These are phyloP conservation scores for Heteropelma amictum DNA, from an alignment of 2,888 invertebrate species.

Conservation along the genomic window DNA sequence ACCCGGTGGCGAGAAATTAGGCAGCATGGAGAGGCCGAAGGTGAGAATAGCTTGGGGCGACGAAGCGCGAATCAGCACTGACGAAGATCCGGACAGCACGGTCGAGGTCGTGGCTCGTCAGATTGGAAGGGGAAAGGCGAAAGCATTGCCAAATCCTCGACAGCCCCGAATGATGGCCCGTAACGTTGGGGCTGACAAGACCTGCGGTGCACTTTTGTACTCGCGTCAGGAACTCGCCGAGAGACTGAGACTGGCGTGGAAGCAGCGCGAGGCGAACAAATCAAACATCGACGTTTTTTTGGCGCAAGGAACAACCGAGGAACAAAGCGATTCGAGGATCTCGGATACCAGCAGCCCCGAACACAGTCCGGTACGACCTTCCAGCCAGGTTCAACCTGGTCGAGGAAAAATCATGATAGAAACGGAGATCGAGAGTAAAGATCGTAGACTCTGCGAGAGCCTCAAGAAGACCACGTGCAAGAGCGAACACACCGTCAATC, in stretches of 20 bases:
- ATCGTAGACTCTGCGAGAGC: neutral
- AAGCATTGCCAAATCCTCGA: conserved; percentile 18
- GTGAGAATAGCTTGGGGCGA: conserved; percentile 72
- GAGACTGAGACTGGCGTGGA: conserved; percentile 79
- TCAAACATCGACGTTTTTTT: conserved; percentile 83
- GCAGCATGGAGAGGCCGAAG: conserved; percentile 63
- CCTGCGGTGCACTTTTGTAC: conserved; percentile 72
- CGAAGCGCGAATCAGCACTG: neutral
- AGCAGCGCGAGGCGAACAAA: conserved; percentile 79
- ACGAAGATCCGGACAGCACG: conserved; percentile 3
- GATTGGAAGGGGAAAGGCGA: conserved; percentile 66
- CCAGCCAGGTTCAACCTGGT: neutral
- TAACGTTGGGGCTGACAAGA: conserved; percentile 46
- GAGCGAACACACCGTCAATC: too few relatives aligned
- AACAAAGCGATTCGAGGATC: conserved; percentile 69
- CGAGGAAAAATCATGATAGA: neutral
- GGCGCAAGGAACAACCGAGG: conserved; percentile 79
- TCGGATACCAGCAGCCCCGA: conserved; percentile 64
- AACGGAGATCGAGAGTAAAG: neutral
- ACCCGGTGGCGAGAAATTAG: conserved; percentile 43
- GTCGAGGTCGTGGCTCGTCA: conserved; percentile 74
- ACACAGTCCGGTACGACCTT: conserved; percentile 36
- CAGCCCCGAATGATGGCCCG: conserved; percentile 29
- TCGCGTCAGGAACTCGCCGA: conserved; percentile 79
- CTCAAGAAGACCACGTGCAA: too few relatives aligned